phyloP scores from a whole-genome alignment of 2,797 vertebrate species.

The Chelon auratus region DNA sequence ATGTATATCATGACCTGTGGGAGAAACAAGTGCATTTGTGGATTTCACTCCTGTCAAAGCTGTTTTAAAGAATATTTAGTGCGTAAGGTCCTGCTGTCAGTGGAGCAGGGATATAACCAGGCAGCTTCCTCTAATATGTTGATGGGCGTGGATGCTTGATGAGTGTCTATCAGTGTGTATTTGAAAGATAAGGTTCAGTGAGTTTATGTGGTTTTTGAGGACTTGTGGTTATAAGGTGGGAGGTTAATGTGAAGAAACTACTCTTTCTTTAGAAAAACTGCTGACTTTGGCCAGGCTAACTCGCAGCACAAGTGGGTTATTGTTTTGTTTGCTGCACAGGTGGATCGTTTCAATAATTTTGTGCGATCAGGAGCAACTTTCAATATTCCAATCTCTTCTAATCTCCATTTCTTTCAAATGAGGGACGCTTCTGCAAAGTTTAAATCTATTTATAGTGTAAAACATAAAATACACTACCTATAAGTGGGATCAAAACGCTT shows the following conservation, averaged over 20 bases:
- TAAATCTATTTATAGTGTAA: too few species aligned
- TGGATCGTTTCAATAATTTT: conserved; percentile 45
- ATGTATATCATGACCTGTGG: not conserved
- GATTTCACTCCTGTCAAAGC: not conserved
- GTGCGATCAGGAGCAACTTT: conserved; percentile 9
- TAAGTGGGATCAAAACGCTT: not conserved
- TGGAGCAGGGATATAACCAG: conserved; percentile 20
- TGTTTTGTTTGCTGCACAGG: conserved; percentile 45
- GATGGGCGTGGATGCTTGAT: conserved; percentile 24
- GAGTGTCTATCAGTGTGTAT: conserved; percentile 29
- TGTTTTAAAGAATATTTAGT: conserved; percentile 5
- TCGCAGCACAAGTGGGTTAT: conserved; percentile 21
- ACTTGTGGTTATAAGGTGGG: conserved; percentile 35
- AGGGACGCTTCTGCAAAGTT: not conserved
- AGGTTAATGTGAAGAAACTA: conserved; percentile 25
- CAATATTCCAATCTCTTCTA: not conserved
- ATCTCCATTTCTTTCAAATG: not conserved
- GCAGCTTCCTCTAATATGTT: conserved; percentile 35
- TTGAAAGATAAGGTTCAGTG: conserved; percentile 17
- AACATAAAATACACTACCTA: not conserved
- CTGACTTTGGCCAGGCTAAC: conserved; percentile 11
- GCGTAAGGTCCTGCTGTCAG: conserved; percentile 4
- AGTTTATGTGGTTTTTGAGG: conserved; percentile 19
- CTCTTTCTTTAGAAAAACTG: conserved; percentile 26
- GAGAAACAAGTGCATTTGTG: not conserved